Evolutionary conservation across 2,797 vertebrate species (phyloP).

Genomic region (Coilia nasus): DNA sequence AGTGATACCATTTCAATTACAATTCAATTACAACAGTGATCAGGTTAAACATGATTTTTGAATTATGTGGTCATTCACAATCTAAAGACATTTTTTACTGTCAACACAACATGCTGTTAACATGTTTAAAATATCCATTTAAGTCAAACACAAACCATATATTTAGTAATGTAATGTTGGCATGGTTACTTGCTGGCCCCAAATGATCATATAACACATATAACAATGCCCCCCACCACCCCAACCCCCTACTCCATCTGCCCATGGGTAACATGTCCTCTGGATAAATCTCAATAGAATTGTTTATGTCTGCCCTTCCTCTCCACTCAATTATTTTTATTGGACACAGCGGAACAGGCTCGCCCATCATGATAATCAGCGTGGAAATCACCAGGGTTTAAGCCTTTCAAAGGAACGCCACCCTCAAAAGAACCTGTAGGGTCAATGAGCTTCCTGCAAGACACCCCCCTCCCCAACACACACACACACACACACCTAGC

Average conservation of each 20-base stretch:
- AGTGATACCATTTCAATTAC: no score
- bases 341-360: conserved; percentile 69
- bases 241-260: background rate
- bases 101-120: background rate
- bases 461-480: background rate
- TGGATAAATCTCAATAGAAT: conserved; percentile 17
- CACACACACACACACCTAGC: conserved; percentile 65
- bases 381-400: conserved; percentile 73
- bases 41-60: no score
- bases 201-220: background rate
- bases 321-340: conserved; percentile 75
- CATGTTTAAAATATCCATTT: background rate
- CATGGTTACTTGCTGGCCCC: background rate
- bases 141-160: background rate
- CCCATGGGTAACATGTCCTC: background rate
- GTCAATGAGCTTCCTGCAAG: conserved; percentile 71
- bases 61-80: background rate
- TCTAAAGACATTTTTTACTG: background rate
- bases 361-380: conserved; percentile 76
- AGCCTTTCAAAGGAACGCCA: conserved; percentile 77
- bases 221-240: background rate
- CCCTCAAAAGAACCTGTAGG: conserved; percentile 80
- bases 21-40: no score
- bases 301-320: conserved; percentile 60
- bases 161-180: background rate